Conservation (phyloP, 2,113 vertebrate genomes). For the Stegastes partitus region DNA sequence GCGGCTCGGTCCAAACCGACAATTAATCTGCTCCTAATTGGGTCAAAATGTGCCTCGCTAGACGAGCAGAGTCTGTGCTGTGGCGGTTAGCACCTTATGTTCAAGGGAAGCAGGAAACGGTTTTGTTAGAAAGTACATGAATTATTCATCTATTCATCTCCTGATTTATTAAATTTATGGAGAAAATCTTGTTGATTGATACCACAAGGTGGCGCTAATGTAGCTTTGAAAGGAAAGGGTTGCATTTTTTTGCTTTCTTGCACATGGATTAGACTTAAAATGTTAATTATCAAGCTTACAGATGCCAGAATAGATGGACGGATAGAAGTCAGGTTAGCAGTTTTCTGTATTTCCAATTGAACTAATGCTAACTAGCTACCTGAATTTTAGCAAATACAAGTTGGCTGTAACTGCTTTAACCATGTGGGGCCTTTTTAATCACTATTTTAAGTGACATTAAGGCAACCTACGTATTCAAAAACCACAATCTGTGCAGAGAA, state of each 20-base stretch:
- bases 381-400: too few species aligned
- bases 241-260: not conserved
- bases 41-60: not conserved
- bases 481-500: too few species aligned
- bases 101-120: not conserved
- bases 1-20: not conserved
- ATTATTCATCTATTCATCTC: not conserved
- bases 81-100: not conserved
- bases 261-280: not conserved
- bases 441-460: too few species aligned
- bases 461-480: too few species aligned
- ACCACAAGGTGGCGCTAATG: too few species aligned
- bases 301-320: too few species aligned
- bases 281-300: too few species aligned
- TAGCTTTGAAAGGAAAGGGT: not conserved
- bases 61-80: not conserved
- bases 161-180: not conserved
- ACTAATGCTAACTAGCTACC: too few species aligned
- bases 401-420: too few species aligned
- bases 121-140: not conserved
- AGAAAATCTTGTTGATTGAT: not conserved
- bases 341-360: too few species aligned
- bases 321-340: too few species aligned
- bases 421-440: too few species aligned
- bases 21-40: conserved; percentile 14